Evolutionary conservation across 2,113 vertebrate species (phyloP), one percentile per base, ranked within the genome.

Genomic region (Parus major): DNA sequence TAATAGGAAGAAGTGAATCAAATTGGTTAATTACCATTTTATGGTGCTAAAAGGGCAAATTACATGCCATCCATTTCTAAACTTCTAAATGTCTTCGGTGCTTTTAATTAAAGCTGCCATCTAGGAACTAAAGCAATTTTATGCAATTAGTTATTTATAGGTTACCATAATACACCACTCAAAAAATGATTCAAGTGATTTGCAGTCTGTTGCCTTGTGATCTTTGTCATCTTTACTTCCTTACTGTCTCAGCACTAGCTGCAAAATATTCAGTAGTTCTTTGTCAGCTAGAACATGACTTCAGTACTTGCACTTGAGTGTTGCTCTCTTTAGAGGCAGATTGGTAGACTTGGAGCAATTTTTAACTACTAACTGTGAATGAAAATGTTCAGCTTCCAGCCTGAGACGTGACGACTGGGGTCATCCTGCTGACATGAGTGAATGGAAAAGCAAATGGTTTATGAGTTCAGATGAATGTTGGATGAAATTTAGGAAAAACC

Each of bases 61-160:
- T 98, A 97, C 96, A 97, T 97, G 96, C 95, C 97, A 98, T 97
- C 97, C 93, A 97, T 98, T 98, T 97, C 97, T 97, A 98, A 98
- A 98, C 97, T 97, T 98, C 96, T 93, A 97, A 98, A 98, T 98
- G 96, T 98, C 98, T 98, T 95, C 24, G 11, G 92, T 97, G 93
- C 95, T 98, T 97, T 98, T 98, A 98, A 98, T 98, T 98, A 98
- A 98, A 98, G 91, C 96, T 97, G 95, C 97, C 97, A 97, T 97
- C 96, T 95, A 97, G 97, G 96, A 98, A 98, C 96, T 97, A 97
- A 97, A 97, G 97, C 93, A 97, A 98, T 98, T 98, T 98, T 97
- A 98, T 44, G 90, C 96, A 97, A 98, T 98, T 98, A 98, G 97
- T 98, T 98, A 98, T 98, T 98, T 98, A 98, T 98, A 97, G 96